Percentiles rank a stretch among this genome's conserved stretches.
Evolutionary conservation across 2,888 invertebrate genomes (phyloP).

Genomic region (Mimumesa dahlbomi): DNA sequence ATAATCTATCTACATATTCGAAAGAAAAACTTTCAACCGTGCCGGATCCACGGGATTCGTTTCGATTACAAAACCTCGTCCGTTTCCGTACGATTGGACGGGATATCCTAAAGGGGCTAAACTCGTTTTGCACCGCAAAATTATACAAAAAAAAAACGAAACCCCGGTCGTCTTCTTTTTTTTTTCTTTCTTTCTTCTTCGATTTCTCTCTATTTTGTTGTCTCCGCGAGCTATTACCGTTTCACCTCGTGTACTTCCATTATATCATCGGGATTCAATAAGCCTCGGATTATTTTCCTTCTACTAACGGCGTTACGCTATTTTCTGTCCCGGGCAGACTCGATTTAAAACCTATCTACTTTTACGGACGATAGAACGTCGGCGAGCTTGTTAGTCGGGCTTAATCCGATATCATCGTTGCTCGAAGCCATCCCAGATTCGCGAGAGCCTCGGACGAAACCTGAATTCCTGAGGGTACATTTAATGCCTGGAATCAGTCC

Average conservation of each 20-base stretch:
- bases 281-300: constrained; percentile 55
- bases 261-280: constrained; percentile 53
- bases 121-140: too few species aligned
- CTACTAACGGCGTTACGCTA: constrained; percentile 50
- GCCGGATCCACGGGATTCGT: constrained; percentile 4
- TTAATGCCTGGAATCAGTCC: constrained; percentile 56
- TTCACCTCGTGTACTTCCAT: constrained; percentile 43
- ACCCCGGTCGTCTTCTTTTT: too few species aligned
- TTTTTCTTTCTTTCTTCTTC: too few species aligned
- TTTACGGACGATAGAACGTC: constrained; percentile 44
- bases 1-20: constrained; percentile 49
- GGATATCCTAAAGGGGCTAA: too few species aligned
- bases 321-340: constrained; percentile 36
- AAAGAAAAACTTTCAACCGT: background rate
- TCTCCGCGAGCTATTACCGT: constrained; percentile 38
- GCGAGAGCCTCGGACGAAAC: constrained; percentile 61
- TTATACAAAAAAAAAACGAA: too few species aligned
- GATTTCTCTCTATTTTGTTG: constrained; percentile 17
- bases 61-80: too few species aligned
- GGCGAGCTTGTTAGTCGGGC: constrained; percentile 46
- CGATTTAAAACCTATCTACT: constrained; percentile 65
- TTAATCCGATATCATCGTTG: constrained; percentile 62
- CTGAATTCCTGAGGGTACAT: constrained; percentile 58
- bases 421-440: constrained; percentile 64
- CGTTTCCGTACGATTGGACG: too few species aligned